Base-by-base conservation (phyloP, 2,888 invertebrate genomes). In the Drosophila borealis region DNA sequence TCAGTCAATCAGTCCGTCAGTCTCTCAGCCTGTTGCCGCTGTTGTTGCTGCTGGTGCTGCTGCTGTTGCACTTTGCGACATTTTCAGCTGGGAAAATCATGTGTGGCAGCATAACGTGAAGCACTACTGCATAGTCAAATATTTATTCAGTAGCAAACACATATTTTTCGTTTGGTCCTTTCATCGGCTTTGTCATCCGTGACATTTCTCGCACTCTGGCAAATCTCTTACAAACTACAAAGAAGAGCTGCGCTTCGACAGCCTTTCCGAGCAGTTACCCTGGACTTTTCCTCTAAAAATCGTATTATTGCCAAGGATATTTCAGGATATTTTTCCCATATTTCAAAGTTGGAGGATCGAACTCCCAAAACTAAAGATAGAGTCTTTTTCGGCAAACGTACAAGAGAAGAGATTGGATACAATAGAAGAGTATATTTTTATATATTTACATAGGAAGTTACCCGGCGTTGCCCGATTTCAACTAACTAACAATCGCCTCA, bases 61-160 rank as follows among this genome's bases (percentile, higher is more conserved):
- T 39, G 48, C 45, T 33, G 54, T 45, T 60, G 60, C 76, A 29
- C 36, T 13, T 50, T 55, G 57, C 42, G 14, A 37, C 56, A 61
- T 10, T 54, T 56, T 48, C 48, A 51, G 33, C 51, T 56, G 41
- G 21, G 6, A 41, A 59, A 59, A 59, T 50, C 65, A 57, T 55
- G 68, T 56, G 55, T 45, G 55, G 53, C 62, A 62, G 49, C n/a
- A 19, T 17, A 17, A 17, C 17, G 17, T 29, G 8, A 42, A 39
- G 44, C 54, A 11, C n/a, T 48, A 29, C 36, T 6, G 41, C 50
- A 42, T 44, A 50, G 59, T 66, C 74, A 74, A 87, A 84, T 84
- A 84, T 83, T 83, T 81, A 73, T 87, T 70, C 70, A 63, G 62
- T 29, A 51, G 50, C 68, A 75, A 72, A 72, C 62, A 70, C 46